Evolutionary conservation across 1,140 invertebrate genomes (phyloP).

Genomic region (Myzus persicae): DNA sequence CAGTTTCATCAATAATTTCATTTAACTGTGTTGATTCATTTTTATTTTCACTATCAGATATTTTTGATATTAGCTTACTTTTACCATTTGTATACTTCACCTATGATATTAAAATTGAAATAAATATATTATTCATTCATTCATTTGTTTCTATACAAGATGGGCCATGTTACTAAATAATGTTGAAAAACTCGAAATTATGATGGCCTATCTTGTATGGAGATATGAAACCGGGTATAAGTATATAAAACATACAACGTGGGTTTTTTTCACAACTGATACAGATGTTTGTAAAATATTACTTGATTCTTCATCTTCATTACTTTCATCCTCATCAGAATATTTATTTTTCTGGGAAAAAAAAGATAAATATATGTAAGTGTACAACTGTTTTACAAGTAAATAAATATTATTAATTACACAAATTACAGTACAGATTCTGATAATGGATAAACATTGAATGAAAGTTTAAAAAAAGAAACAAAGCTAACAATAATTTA

Average conservation of each 20-base stretch:
- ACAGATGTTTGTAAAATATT: background rate
- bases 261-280: background rate
- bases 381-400: background rate
- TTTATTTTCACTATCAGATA: background rate
- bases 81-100: background rate
- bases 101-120: background rate
- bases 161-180: background rate
- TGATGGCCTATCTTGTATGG: background rate
- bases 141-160: background rate
- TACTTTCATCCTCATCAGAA: slow-evolving; percentile 1
- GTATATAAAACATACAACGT: background rate
- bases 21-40: background rate
- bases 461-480: no score
- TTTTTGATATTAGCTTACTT: background rate
- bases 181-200: background rate
- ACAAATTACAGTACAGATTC: no score
- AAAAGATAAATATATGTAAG: background rate
- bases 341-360: slow-evolving; percentile 29
- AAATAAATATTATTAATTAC: background rate
- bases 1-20: background rate
- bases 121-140: background rate
- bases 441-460: no score
- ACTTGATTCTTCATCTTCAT: background rate
- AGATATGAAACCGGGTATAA: background rate
- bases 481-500: no score